Evolutionary conservation across 2,797 vertebrate species (phyloP).

Genomic region (Melopsittacus undulatus): DNA sequence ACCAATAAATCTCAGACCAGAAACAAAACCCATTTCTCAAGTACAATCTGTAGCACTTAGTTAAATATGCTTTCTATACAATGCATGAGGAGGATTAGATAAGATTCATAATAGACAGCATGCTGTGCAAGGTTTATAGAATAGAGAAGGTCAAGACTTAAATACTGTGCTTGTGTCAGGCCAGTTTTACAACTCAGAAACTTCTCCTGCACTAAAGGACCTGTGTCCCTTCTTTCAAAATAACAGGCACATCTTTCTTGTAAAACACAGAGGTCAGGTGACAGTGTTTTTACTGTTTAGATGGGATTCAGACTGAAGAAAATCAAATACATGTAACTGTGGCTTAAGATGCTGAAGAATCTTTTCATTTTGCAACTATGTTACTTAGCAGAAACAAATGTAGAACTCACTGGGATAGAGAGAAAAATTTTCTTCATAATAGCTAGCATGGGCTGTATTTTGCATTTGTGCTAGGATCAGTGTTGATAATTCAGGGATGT

Average conservation of each 20-base stretch:
- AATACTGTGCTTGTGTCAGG: background rate
- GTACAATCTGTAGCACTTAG: background rate
- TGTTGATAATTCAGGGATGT: background rate
- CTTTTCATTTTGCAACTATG: background rate
- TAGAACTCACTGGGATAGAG: background rate
- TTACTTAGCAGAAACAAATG: background rate
- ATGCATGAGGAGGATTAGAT: background rate
- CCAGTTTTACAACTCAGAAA: background rate
- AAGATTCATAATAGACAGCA: conserved; percentile 19
- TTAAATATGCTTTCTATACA: background rate
- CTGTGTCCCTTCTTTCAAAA: background rate
- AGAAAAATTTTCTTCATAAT: background rate
- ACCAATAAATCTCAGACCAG: background rate
- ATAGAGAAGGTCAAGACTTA: conserved; percentile 33
- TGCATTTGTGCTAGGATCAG: background rate
- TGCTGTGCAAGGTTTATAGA: conserved; percentile 4
- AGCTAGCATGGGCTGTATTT: background rate
- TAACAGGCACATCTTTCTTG: background rate
- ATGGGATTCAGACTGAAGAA: background rate
- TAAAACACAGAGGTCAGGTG: background rate
- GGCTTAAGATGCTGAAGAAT: background rate
- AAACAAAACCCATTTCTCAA: conserved; percentile 15
- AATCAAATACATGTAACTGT: background rate
- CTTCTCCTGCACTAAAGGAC: background rate
- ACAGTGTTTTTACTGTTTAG: background rate